Base-by-base conservation (phyloP, 2,113 vertebrate species). In the Rhynchomys soricoides region DNA sequence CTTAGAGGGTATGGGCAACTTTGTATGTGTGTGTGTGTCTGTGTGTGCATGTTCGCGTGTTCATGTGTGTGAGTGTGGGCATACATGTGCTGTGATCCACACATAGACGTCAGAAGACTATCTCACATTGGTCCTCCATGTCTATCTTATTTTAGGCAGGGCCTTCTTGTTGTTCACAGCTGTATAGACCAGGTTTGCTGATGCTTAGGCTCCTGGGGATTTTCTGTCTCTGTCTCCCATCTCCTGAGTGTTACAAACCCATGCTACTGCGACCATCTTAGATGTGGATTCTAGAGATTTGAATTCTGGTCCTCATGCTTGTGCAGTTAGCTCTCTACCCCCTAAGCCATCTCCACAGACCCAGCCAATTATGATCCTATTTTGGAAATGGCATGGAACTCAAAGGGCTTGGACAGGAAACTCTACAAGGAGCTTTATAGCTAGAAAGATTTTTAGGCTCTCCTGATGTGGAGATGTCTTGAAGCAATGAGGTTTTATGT, bases 401-500 rank as follows among this genome's bases (percentile, higher is more conserved):
- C 15, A 88, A 52, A 40, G 68, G 13, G 22, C 21, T 74, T 74
- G 71, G 50, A 21, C 5, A 29, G 62, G 64, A 70, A 82, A 19
- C 62, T 34, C 10, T 94, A 95, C 90, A 88, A 50, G 45, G 31
- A 48, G 34, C 64, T 73, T 96, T 73, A 74, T 75, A 90, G 74
- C 15, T 50, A 90, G 81, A 64, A 87, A 86, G 89, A 26, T 75
- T 97, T 77, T 75, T 37, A 43, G 1, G 55, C 90, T 95, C 94
- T 87, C 85, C 86, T 70, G 96, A 92, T 0, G 62, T 59, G 45
- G 19, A 86, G 96, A 94, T 68, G 96, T 93, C 93, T 96, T 91
- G 92, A 26, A 96, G 97, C 89, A 52, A 70, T 50, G 1, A 91
- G 70, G 91, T 71, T 94, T 96, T 90, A 70, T 43, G 90, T 92